phyloP scores from a whole-genome alignment of 2,888 invertebrate species.

The Papilio demoleus region DNA sequence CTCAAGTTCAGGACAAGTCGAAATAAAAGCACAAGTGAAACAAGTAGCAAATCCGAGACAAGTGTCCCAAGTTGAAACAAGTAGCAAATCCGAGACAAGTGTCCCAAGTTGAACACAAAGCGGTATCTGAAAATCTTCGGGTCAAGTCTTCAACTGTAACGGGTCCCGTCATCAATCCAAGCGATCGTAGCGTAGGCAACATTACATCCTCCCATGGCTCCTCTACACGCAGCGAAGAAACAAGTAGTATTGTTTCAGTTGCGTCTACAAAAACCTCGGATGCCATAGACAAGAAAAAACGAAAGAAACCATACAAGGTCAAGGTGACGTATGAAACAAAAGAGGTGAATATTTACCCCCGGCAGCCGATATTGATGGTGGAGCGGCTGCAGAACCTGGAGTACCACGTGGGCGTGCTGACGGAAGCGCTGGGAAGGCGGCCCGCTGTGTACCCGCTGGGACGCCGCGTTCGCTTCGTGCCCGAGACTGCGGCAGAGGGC shows the following conservation, averaged over 20 bases:
- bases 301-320: constrained; percentile 4
- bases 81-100: too few species aligned
- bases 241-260: constrained; percentile 1
- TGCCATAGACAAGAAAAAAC: constrained; percentile 13
- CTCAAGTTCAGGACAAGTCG: background rate
- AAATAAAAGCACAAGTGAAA: background rate
- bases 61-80: too few species aligned
- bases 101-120: background rate
- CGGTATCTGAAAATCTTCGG: background rate
- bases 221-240: background rate
- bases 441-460: constrained; percentile 31
- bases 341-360: constrained; percentile 31
- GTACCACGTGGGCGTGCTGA: constrained; percentile 26
- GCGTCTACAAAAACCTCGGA: constrained; percentile 3
- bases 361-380: constrained; percentile 32
- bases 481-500: constrained; percentile 30
- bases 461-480: constrained; percentile 30
- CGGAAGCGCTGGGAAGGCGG: constrained; percentile 19
- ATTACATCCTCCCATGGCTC: background rate
- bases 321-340: constrained; percentile 33
- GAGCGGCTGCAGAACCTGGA: constrained; percentile 32
- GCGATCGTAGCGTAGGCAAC: background rate
- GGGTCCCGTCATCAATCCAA: background rate
- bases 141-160: background rate
- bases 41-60: too few species aligned